These are phyloP conservation scores for Drosophila nigromelanica DNA, from an alignment of 1,140 invertebrate species.

Conservation along the genomic window DNA sequence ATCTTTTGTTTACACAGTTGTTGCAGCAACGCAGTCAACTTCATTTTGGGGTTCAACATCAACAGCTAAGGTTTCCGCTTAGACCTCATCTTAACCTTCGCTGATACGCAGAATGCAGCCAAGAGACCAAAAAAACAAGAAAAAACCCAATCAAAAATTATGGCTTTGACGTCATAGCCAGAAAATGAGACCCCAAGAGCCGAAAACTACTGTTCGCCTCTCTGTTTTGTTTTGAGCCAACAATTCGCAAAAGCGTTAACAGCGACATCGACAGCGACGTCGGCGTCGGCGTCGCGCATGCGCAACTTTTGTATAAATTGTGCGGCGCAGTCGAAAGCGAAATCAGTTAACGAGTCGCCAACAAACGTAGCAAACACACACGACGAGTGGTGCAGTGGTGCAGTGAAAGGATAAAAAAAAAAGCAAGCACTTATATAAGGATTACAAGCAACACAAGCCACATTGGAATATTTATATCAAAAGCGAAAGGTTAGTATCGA, in stretches of 20 bases:
- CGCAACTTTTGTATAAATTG: constrained; percentile 76
- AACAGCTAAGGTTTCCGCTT: constrained; percentile 43
- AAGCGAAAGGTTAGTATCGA: constrained; percentile 58
- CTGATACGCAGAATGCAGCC: constrained; percentile 56
- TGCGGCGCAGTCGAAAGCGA: constrained; percentile 67
- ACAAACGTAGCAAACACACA: constrained; percentile 57
- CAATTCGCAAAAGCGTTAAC: constrained; percentile 59
- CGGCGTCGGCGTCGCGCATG: constrained; percentile 56
- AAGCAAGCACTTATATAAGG: constrained; percentile 60
- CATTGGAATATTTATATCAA: constrained; percentile 56
- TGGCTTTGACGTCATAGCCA: constrained; percentile 45
- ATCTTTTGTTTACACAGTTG: constrained; percentile 25
- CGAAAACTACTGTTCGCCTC: constrained; percentile 27
- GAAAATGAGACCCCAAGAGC: constrained; percentile 13
- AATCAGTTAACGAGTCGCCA: constrained; percentile 75
- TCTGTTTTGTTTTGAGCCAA: constrained; percentile 70
- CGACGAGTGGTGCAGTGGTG: constrained; percentile 35
- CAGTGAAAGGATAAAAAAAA: constrained; percentile 67
- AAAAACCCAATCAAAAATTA: constrained; percentile 40
- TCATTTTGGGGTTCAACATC: neutral
- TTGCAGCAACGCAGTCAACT: constrained; percentile 28
- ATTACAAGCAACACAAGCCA: constrained; percentile 45
- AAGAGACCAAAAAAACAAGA: constrained; percentile 17
- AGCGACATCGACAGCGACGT: constrained; percentile 19
- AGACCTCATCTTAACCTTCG: constrained; percentile 52